Evolutionary conservation across 2,888 invertebrate genomes (phyloP).

Genomic region (Psococerastis gibbosa): DNA sequence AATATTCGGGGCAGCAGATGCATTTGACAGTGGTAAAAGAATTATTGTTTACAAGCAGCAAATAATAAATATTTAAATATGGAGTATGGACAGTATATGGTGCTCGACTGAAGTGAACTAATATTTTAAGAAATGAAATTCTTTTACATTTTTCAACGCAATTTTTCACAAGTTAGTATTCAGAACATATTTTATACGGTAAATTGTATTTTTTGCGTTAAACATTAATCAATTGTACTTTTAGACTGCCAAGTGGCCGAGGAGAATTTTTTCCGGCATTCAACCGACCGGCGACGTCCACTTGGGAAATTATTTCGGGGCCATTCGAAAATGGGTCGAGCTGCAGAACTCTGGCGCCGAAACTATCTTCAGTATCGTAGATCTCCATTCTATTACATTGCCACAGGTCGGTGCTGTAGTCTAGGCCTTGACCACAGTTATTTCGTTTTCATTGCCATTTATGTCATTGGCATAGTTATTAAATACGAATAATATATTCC

Average conservation of each 20-base stretch:
- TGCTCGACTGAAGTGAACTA: no score
- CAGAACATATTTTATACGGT: no score
- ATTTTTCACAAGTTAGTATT: no score
- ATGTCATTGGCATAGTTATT: neutral
- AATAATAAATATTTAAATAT: no score
- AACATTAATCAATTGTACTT: no score
- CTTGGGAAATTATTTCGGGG: conserved; percentile 93
- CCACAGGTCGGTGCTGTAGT: conserved; percentile 37
- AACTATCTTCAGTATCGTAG: conserved; percentile 69
- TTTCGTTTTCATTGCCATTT: neutral
- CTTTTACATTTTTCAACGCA: no score
- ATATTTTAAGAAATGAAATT: no score
- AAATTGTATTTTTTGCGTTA: no score
- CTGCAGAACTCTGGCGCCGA: conserved; percentile 53
- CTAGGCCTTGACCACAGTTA: neutral
- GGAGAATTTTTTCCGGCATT: conserved; percentile 67
- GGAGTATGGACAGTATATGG: no score
- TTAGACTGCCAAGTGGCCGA: neutral
- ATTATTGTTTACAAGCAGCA: no score
- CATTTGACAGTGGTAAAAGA: no score
- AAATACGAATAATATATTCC: conserved; percentile 11
- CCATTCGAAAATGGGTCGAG: conserved; percentile 67
- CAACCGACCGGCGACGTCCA: conserved; percentile 92
- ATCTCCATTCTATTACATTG: conserved; percentile 80
- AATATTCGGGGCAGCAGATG: no score